These are phyloP conservation scores for Probaryconus sp. DNA, from an alignment of 1,140 invertebrate genomes.

Conservation along the genomic window DNA sequence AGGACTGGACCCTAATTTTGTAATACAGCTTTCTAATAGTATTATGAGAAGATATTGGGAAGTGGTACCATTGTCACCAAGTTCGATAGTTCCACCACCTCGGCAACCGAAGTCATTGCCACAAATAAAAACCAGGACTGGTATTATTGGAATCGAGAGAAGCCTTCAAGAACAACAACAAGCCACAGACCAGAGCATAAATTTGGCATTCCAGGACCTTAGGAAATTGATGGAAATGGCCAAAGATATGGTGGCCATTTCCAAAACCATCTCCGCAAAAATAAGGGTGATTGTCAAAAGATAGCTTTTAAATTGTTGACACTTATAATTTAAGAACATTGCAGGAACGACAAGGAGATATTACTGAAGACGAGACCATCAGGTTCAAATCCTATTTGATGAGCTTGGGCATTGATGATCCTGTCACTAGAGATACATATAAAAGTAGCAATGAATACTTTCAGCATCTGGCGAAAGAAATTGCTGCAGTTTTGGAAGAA, in stretches of 20 bases:
- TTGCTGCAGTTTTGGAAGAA: slow-evolving; percentile 88
- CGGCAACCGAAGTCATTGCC: slow-evolving; percentile 61
- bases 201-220: slow-evolving; percentile 96
- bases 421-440: slow-evolving; percentile 94
- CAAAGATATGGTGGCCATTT: slow-evolving; percentile 97
- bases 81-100: slow-evolving; percentile 6
- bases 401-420: slow-evolving; percentile 97
- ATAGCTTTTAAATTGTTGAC: slow-evolving; percentile 59
- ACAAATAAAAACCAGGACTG: slow-evolving; percentile 86
- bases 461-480: slow-evolving; percentile 90
- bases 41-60: slow-evolving; percentile 83
- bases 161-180: slow-evolving; percentile 93
- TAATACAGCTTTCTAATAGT: slow-evolving; percentile 81
- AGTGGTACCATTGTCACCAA: slow-evolving; percentile 64
- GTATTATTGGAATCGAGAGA: slow-evolving; percentile 97
- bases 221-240: slow-evolving; percentile 96
- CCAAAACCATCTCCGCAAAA: slow-evolving; percentile 95
- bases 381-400: slow-evolving; percentile 97
- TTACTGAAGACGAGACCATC: slow-evolving; percentile 98
- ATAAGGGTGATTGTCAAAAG: slow-evolving; percentile 84
- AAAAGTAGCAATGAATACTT: slow-evolving; percentile 93
- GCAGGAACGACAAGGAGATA: slow-evolving; percentile 95
- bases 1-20: slow-evolving; percentile 86
- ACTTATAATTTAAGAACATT: slow-evolving; percentile 73
- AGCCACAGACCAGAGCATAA: slow-evolving; percentile 94